A percentile compares a stretch with the other conserved stretches of the same genome.
Evolutionary conservation across 2,797 vertebrate species (phyloP).

Genomic region (Cygnus olor): DNA sequence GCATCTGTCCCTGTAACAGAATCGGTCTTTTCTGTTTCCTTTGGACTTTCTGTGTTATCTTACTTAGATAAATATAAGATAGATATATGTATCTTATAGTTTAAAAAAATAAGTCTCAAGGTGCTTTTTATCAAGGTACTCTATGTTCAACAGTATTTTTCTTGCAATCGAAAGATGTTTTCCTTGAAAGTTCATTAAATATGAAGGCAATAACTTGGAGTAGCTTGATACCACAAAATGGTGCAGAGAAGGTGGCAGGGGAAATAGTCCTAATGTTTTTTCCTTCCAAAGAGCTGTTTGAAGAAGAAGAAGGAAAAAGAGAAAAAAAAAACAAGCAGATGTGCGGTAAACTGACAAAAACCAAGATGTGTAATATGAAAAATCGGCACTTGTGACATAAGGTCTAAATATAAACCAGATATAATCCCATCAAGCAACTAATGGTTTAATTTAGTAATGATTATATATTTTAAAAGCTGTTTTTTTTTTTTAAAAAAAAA

Average conservation of each 20-base stretch:
- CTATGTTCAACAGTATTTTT: background rate
- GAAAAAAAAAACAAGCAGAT: background rate
- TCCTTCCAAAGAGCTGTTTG: background rate
- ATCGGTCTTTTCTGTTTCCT: background rate
- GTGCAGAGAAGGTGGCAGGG: background rate
- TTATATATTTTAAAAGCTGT: background rate
- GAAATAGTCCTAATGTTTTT: background rate
- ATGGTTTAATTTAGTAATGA: slow-evolving; percentile 13
- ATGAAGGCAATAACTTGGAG: background rate
- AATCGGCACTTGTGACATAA: slow-evolving; percentile 9
- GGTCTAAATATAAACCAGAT: slow-evolving; percentile 27
- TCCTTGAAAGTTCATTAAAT: background rate
- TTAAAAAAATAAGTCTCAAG: background rate
- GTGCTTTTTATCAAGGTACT: background rate
- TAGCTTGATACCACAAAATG: background rate
- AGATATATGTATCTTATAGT: background rate
- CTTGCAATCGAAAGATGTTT: background rate
- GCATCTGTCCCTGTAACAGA: background rate
- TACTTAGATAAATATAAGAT: too few relatives aligned
- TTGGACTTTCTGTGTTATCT: background rate
- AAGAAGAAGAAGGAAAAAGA: background rate
- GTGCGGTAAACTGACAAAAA: slow-evolving; percentile 35
- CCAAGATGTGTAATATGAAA: slow-evolving; percentile 52
- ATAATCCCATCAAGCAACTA: background rate
- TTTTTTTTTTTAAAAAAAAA: background rate